These are phyloP conservation scores for Aegypius monachus DNA, from an alignment of 2,113 vertebrate species.

Conservation along the genomic window DNA sequence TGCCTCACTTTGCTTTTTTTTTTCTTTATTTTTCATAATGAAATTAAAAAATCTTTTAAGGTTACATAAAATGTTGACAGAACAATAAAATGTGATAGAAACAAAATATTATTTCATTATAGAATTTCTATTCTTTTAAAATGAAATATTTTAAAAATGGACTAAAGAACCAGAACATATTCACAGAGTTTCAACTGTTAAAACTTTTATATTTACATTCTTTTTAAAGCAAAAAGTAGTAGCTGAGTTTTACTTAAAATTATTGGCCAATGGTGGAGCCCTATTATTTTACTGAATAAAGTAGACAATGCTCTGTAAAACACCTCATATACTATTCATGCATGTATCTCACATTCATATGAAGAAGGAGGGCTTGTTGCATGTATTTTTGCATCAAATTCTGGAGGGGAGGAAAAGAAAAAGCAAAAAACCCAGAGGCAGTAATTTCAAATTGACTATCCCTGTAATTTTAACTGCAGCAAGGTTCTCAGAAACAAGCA, in stretches of 20 bases:
- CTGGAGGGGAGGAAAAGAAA: neutral
- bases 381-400: neutral
- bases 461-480: neutral
- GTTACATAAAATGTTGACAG: neutral
- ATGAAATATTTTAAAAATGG: neutral
- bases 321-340: neutral
- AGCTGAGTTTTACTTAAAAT: neutral
- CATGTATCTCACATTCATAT: neutral
- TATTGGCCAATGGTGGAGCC: neutral
- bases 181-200: neutral
- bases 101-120: neutral
- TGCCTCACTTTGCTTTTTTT: neutral
- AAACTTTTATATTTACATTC: neutral
- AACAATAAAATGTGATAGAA: neutral
- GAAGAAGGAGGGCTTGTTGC: neutral
- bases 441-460: neutral
- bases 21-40: neutral
- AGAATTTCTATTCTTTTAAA: neutral
- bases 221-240: neutral
- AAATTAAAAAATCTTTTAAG: neutral
- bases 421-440: neutral
- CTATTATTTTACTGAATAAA: neutral
- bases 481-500: neutral
- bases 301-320: neutral
- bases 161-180: neutral